These are phyloP conservation scores for Sardinella longiceps DNA, from an alignment of 2,797 vertebrate species.

Conservation along the genomic window DNA sequence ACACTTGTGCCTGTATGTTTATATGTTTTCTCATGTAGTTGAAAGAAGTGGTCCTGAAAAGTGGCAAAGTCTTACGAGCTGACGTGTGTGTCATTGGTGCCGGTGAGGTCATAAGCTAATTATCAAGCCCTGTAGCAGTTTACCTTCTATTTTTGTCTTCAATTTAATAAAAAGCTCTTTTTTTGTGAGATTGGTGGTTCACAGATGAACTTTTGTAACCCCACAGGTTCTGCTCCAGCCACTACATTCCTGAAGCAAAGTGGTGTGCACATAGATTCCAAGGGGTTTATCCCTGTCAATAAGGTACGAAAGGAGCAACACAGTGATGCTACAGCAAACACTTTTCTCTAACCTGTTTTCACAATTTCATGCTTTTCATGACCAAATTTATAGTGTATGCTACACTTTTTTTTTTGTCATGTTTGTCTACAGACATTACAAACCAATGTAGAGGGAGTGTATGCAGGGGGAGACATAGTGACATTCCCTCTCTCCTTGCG, in stretches of 20 bases:
- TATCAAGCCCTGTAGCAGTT: neutral
- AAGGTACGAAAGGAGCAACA: slow-evolving; percentile 76
- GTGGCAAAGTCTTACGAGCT: slow-evolving; percentile 91
- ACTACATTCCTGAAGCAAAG: slow-evolving; percentile 93
- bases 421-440: slow-evolving; percentile 87
- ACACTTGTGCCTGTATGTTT: neutral
- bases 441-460: slow-evolving; percentile 89
- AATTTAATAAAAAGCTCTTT: neutral
- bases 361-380: too few relatives aligned
- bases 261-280: slow-evolving; percentile 89
- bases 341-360: too few relatives aligned
- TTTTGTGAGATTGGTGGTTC: neutral
- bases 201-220: neutral
- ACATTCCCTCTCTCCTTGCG: slow-evolving; percentile 87
- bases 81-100: slow-evolving; percentile 95
- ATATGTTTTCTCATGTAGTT: slow-evolving; percentile 73
- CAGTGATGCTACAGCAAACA: neutral
- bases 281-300: slow-evolving; percentile 92
- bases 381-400: too few relatives aligned
- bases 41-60: slow-evolving; percentile 97
- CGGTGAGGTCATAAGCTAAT: slow-evolving; percentile 73
- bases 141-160: neutral
- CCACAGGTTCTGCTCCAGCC: slow-evolving; percentile 86
- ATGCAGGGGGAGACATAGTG: slow-evolving; percentile 91
- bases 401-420: neutral